These are phyloP conservation scores for Embidobia sp. DNA, from an alignment of 2,888 invertebrate genomes.

Conservation along the genomic window DNA sequence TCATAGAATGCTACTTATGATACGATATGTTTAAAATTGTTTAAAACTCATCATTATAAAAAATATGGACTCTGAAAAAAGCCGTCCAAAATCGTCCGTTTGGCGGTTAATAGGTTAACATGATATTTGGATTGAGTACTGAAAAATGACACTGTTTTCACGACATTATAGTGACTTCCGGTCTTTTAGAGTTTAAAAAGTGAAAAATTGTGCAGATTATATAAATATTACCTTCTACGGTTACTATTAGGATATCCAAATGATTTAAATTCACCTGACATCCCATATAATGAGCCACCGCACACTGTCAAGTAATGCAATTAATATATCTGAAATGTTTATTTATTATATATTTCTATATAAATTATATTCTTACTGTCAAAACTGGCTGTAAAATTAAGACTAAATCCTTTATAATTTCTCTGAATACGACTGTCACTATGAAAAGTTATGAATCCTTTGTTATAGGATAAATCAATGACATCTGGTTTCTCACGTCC, in stretches of 20 bases:
- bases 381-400: slow-evolving; percentile 84
- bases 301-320: slow-evolving; percentile 83
- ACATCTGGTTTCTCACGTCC: slow-evolving; percentile 79
- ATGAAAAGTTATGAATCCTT: slow-evolving; percentile 83
- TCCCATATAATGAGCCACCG: slow-evolving; percentile 85
- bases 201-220: too few species aligned
- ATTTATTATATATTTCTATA: too few species aligned
- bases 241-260: slow-evolving; percentile 86
- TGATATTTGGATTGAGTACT: too few species aligned
- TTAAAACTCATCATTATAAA: too few species aligned
- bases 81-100: too few species aligned
- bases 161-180: too few species aligned
- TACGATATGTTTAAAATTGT: too few species aligned
- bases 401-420: slow-evolving; percentile 83
- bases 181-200: too few species aligned
- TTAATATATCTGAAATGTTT: neutral
- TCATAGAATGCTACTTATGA: too few species aligned
- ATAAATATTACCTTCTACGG: slow-evolving; percentile 65
- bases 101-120: too few species aligned
- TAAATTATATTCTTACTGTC: slow-evolving; percentile 77
- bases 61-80: too few species aligned
- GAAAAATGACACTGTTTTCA: too few species aligned
- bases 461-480: slow-evolving; percentile 82
- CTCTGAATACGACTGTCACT: slow-evolving; percentile 78
- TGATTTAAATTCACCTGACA: slow-evolving; percentile 87